Base-by-base conservation (phyloP, 2,888 invertebrate species). In the Athripsodes cinereus region DNA sequence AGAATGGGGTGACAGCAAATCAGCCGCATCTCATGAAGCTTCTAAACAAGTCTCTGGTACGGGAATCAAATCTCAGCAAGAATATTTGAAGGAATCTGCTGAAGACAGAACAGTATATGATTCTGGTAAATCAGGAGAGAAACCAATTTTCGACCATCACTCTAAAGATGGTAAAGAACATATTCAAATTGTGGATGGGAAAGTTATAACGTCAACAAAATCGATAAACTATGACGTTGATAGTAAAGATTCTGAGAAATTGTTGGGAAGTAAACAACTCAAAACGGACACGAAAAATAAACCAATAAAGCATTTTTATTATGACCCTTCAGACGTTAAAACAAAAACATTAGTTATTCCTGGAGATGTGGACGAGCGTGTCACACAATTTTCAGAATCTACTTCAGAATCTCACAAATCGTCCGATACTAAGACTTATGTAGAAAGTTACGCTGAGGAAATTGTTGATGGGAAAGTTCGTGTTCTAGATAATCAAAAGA, bases 101-200 rank as follows among this genome's bases (percentile, higher is more conserved):
- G 80, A 82, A 53, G 77, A 76, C 69, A 75, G 79, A 64, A 76
- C 80, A 3, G 78, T 75, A 46, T 84, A 77, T 66, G 83, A 83
- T 64, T 76, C 80, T 5, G 80, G 78, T 2, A 77, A 79, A 67
- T 78, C 79, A 58, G 82, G 82, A 52, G 74, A 62, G 13, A 62
- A 72, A 62, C 77, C 79, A 22, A 70, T 69, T 13, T 77, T 71
- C n/a, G 62, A 60, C 16, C 59, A 55, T 22, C 44, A 53, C 1
- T 55, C 62, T 19, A 50, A 57, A 11, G 64, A 59, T 48, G 57
- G 60, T 2, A 54, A 53, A 8, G 57, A 60, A 55, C 49, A 22
- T 18, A 52, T 59, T 11, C 72, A 73, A 55, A 71, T 72, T 57
- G 67, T 75, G 20, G 73, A 73, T 52, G 64, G 66, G 53, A 64